phyloP scores from a whole-genome alignment of 2,888 invertebrate species.

The Mythimna albipuncta region DNA sequence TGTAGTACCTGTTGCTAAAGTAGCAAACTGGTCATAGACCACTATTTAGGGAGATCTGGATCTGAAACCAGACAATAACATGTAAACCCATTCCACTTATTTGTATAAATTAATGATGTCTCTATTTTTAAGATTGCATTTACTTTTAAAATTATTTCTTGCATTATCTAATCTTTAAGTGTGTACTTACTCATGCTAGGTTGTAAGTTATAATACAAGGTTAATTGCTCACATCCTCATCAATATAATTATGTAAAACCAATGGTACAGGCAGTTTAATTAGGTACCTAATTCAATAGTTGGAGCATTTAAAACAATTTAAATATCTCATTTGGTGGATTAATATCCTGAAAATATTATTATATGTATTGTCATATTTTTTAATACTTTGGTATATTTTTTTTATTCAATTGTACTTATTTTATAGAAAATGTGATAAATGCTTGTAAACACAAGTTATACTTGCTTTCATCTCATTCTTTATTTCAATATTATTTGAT shows the following conservation, averaged over 20 bases:
- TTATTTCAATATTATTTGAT: neutral
- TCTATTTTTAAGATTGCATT: constrained; percentile 5
- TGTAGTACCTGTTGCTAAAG: neutral
- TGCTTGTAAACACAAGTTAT: constrained; percentile 2
- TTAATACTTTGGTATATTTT: neutral
- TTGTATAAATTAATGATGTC: neutral
- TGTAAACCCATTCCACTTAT: constrained; percentile 10
- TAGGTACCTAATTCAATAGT: constrained; percentile 4
- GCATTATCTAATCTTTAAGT: constrained; percentile 14
- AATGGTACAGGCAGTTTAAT: neutral
- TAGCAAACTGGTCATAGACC: neutral
- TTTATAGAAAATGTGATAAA: constrained; percentile 42
- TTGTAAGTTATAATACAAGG: neutral
- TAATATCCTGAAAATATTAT: neutral
- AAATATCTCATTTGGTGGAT: neutral
- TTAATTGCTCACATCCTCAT: neutral
- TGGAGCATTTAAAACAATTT: neutral
- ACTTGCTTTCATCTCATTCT: neutral
- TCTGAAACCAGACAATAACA: neutral
- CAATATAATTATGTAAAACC: constrained; percentile 6
- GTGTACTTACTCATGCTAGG: neutral
- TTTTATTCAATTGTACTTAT: constrained; percentile 13
- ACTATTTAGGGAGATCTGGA: neutral
- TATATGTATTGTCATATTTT: neutral
- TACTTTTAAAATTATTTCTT: constrained; percentile 20